Percentiles rank a stretch among this genome's conserved stretches.
Conservation (phyloP, 2,888 invertebrate genomes). For the Tetragnatha montana region DNA sequence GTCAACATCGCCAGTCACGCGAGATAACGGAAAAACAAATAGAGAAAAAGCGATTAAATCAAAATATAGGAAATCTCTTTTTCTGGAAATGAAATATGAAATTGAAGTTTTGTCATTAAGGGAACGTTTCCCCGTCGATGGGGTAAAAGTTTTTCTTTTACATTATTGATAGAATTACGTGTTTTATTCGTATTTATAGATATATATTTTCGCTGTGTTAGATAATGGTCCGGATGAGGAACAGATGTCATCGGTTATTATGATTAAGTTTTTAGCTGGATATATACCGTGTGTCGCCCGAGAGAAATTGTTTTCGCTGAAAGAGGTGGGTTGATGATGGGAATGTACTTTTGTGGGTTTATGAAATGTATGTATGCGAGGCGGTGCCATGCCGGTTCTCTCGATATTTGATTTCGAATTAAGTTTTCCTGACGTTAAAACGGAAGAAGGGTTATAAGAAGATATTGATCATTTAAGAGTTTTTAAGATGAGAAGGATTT, state of each 20-base stretch:
- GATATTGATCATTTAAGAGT: too few relatives aligned
- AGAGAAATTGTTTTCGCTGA: constrained; percentile 19
- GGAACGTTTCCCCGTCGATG: constrained; percentile 26
- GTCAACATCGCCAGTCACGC: constrained; percentile 63
- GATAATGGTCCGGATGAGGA: constrained; percentile 9
- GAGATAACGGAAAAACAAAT: constrained; percentile 38
- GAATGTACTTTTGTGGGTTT: too few relatives aligned
- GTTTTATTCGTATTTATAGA: constrained; percentile 13
- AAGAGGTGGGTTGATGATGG: too few relatives aligned
- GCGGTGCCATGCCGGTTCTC: too few relatives aligned
- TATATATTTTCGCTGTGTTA: constrained; percentile 3
- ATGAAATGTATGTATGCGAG: too few relatives aligned
- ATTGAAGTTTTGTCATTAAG: constrained; percentile 66
- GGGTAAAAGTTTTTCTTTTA: constrained; percentile 37
- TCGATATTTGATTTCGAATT: too few relatives aligned
- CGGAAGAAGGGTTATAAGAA: too few relatives aligned
- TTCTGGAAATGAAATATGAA: constrained; percentile 62
- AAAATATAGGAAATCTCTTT: constrained; percentile 52
- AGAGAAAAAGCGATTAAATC: constrained; percentile 50
- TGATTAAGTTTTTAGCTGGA: constrained; percentile 25
- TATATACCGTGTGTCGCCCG: too few relatives aligned
- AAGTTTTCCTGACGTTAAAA: too few relatives aligned
- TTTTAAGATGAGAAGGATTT: too few relatives aligned
- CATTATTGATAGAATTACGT: constrained; percentile 61
- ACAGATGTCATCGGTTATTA: constrained; percentile 44